Evolutionary conservation across 2,113 vertebrate species (phyloP).

Genomic region (Ciconia stormi): DNA sequence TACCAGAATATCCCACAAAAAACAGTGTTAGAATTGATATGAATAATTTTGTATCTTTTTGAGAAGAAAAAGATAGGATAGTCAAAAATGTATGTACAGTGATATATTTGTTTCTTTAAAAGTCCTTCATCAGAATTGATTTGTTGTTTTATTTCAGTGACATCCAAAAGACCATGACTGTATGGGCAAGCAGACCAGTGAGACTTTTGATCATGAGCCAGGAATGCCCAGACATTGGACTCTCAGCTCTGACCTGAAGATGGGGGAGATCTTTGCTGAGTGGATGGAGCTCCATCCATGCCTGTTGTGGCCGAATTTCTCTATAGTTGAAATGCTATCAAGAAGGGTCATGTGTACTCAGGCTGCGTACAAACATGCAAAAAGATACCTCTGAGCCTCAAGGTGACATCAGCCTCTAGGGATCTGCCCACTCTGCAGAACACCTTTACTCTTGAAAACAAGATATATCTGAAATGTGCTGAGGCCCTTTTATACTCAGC

Average conservation of each 20-base stretch:
- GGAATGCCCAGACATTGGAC: background rate
- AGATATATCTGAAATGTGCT: background rate
- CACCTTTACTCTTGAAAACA: background rate
- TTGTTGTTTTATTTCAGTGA: background rate
- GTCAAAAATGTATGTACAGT: background rate
- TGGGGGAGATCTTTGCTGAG: background rate
- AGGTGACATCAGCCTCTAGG: background rate
- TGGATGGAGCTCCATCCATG: background rate
- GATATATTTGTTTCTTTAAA: background rate
- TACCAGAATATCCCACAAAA: background rate
- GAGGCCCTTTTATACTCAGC: background rate
- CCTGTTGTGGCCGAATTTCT: background rate
- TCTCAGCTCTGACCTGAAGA: background rate
- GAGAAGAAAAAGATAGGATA: background rate
- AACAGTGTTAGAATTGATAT: background rate
- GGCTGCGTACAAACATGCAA: background rate
- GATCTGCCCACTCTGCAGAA: background rate
- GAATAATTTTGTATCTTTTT: background rate
- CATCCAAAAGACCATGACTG: background rate
- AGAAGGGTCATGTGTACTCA: background rate
- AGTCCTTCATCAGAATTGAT: background rate
- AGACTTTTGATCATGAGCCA: background rate
- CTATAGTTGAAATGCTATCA: background rate
- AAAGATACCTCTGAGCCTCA: background rate
- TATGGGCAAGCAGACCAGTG: background rate